phyloP scores from a whole-genome alignment of 2,113 vertebrate species.

The Cepphus grylle region DNA sequence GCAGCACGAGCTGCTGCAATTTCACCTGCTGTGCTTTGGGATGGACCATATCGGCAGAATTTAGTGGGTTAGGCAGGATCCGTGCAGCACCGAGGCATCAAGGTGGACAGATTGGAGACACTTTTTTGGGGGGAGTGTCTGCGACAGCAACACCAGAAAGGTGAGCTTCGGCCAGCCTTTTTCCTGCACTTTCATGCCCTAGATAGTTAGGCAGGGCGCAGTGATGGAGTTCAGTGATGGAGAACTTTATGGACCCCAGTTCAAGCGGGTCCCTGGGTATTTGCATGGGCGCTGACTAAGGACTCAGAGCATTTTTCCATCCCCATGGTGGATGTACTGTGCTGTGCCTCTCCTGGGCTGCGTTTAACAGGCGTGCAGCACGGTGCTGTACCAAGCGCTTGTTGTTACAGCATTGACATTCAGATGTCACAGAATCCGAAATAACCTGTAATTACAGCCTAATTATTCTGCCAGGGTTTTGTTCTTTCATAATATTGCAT shows the following conservation, averaged over 20 bases:
- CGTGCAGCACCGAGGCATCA: not conserved
- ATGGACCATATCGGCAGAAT: not conserved
- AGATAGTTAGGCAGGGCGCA: rapidly evolving
- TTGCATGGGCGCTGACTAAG: not conserved
- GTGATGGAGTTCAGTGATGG: not conserved
- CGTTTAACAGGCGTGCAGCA: not conserved
- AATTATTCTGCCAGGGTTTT: slow-evolving; percentile 11
- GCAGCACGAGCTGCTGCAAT: not conserved
- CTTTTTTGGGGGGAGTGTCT: not conserved
- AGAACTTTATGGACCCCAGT: not conserved
- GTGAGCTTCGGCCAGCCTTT: not conserved
- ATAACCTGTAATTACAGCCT: not conserved
- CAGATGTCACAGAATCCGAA: not conserved
- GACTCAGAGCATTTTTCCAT: not conserved
- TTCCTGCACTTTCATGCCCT: not conserved
- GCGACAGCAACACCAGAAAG: not conserved
- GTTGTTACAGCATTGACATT: not conserved
- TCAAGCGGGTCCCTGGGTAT: not conserved
- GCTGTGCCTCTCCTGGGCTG: not conserved
- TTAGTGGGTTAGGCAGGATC: not conserved
- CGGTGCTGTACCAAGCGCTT: not conserved
- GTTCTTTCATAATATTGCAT: not conserved
- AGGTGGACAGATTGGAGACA: not conserved
- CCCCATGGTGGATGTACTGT: rapidly evolving
- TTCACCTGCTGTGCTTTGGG: not conserved